Base-by-base conservation (phyloP, 2,888 invertebrate species). In the Drosophila conformis region DNA sequence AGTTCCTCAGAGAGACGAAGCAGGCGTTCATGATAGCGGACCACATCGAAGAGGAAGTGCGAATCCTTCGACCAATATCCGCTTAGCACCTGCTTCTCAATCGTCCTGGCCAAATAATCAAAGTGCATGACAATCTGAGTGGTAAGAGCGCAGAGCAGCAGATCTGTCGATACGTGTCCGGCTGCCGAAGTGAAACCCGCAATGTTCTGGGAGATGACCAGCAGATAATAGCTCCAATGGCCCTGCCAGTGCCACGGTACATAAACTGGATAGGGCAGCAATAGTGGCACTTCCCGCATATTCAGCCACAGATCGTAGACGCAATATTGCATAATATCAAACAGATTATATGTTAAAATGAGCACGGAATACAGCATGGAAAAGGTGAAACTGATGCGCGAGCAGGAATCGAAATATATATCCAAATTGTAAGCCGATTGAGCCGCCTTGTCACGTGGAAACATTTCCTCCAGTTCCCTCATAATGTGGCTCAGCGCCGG, bases 81-180 rank as follows among this genome's bases (percentile, higher is more conserved):
- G 7, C 18, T 61, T 1, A 82, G 35, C 13, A 65, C 8, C 7
- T 73, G 56, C 0, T 7, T 3, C 18, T 74, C 73, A 4, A 92
- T 72, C 8, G 27, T 62, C 2, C 73, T 63, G 0, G 79, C 59
- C 29, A 92, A 63, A 54, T 82, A 82, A 49, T 93, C 90, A 7
- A 87, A 92, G 58, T 93, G 93, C 93, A 92, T 93, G 3, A 91
- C 77, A 5, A 93, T 56, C 65, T 92, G 89, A 0, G 90, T 91
- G 18, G 82, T 85, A 52, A 90, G 73, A 18, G 89, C 89, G 38
- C 86, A 90, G 5, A 93, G 79, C 27, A 93, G 40, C 36, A 93
- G 79, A 78, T 93, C 93, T 13, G 90, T 77, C 0, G 92, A 73
- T n/a, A 93, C 87, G 38, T 91, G 91, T 0, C 91, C 89, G 6